These are phyloP conservation scores for Peromyscus eremicus DNA, from an alignment of 2,797 vertebrate genomes.

Conservation along the genomic window DNA sequence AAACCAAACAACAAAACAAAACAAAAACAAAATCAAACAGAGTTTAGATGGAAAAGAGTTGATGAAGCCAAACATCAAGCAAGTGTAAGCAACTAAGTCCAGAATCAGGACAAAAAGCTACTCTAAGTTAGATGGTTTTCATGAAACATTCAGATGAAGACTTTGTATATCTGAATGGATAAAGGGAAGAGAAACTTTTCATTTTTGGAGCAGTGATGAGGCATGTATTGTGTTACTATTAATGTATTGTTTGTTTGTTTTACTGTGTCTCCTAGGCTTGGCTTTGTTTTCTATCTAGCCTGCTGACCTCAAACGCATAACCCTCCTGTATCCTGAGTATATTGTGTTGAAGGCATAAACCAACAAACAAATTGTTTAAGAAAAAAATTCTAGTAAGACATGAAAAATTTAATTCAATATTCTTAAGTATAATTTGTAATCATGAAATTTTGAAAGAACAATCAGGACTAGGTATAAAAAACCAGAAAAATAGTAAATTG, in stretches of 20 bases:
- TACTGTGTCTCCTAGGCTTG: too few relatives aligned
- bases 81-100: neutral
- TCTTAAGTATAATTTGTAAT: neutral
- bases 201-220: neutral
- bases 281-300: neutral
- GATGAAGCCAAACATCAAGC: neutral
- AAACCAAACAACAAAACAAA: neutral
- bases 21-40: slow-evolving; percentile 17
- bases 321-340: neutral
- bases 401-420: neutral
- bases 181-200: neutral
- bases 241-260: neutral
- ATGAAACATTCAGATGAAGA: neutral
- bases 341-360: neutral
- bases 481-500: neutral
- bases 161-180: neutral
- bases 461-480: neutral
- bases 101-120: neutral
- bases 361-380: neutral
- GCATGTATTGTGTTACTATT: neutral
- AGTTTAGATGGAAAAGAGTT: neutral
- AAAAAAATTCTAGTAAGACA: neutral
- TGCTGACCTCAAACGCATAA: neutral
- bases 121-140: neutral
- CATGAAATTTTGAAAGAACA: slow-evolving; percentile 12